phyloP scores from a whole-genome alignment of 2,888 invertebrate genomes.

The Drosophila quasianomalipes region DNA sequence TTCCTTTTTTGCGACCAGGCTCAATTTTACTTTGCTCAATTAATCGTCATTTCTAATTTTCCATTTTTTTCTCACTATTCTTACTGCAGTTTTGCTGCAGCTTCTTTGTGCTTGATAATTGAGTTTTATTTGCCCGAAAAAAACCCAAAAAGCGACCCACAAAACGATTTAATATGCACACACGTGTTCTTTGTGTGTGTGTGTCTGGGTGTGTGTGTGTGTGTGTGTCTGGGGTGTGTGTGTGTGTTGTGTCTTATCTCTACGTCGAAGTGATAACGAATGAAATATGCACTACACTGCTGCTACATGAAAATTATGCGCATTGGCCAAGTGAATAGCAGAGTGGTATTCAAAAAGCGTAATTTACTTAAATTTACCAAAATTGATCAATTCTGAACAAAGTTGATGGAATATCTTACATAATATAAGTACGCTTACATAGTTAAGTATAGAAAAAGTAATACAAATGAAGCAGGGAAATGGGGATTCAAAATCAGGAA shows the following conservation, averaged over 20 bases:
- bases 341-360: not conserved
- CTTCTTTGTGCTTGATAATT: slow-evolving; percentile 13
- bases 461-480: too few relatives aligned
- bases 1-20: not conserved
- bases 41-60: slow-evolving; percentile 43
- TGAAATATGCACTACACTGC: slow-evolving; percentile 41
- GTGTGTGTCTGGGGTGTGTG: not conserved
- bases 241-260: slow-evolving; percentile 1
- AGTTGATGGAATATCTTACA: too few relatives aligned
- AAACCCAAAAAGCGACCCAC: not conserved
- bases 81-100: not conserved
- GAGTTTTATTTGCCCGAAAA: too few relatives aligned
- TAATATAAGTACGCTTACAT: too few relatives aligned
- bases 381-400: too few relatives aligned
- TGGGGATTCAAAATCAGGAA: too few relatives aligned
- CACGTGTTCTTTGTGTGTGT: slow-evolving; percentile 7
- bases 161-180: not conserved
- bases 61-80: slow-evolving; percentile 4
- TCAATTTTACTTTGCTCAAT: slow-evolving; percentile 33
- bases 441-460: too few relatives aligned
- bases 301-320: slow-evolving; percentile 2
- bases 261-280: slow-evolving; percentile 35
- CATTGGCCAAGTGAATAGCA: slow-evolving; percentile 1
- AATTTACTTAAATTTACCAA: too few relatives aligned
- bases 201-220: slow-evolving; percentile 2